Evolutionary conservation across 2,797 vertebrate genomes (phyloP), one percentile per base, ranked within the genome.

Genomic region (Vireo griseus): DNA sequence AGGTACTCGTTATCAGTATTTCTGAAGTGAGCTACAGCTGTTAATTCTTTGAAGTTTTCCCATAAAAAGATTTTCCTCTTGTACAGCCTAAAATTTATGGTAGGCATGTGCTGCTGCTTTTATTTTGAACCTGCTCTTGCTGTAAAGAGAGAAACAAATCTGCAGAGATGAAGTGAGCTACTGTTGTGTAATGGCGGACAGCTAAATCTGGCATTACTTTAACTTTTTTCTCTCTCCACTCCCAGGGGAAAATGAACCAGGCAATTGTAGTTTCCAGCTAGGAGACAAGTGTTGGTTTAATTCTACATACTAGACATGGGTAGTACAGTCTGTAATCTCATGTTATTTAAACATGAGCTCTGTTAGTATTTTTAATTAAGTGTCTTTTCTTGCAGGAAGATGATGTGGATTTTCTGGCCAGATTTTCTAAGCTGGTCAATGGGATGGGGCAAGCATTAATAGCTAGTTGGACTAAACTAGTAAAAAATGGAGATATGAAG

Each of bases 381-480:
- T 83, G 6, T 77, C 42, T 92, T 76, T 88, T 86, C 45, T 94
- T 96, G 21, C 87, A 99, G 99, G 99, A 99, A 97, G 99, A 99
- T 96, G 99, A 99, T 88, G 99, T 99, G 95, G 99, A 99, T 98
- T 99, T 99, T 97, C 98, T 99, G 91, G 99, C 99, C 44, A 99
- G 99, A 96, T 99, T 99, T 97, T 99, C 99, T 5, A 99, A 99
- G 57, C 97, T 99, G 95, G 98, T 99, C 63, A 99, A 99, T 86
- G 99, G 99, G 55, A 99, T 99, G 99, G 99, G 99, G 35, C 99
- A 99, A 98, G 98, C 99, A 31, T 97, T 99, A 96, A 99, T 99
- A 95, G 95, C 99, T 92, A 99, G 99, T 98, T 99, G 99, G 99
- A 99, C 98, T 97, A 99, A 99, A 94, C 97, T 99, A 89, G 97